A percentile compares a stretch with the other conserved stretches of the same genome.
Evolutionary conservation across 2,888 invertebrate genomes (phyloP).

Genomic region (Panopea generosa): DNA sequence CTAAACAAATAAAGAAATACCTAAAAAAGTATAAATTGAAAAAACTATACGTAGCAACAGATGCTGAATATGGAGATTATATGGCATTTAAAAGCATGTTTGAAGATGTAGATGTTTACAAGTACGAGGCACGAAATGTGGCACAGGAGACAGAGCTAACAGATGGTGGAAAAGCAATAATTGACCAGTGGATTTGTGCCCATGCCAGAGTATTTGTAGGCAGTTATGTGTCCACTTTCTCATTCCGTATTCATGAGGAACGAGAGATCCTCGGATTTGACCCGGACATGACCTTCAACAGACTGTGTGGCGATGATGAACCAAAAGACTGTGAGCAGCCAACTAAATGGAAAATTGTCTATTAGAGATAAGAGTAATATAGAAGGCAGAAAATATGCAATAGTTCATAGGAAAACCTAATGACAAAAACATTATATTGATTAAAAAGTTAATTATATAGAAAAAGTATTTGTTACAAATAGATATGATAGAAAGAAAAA

Average conservation of each 20-base stretch:
- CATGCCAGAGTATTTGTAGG: conserved; percentile 95
- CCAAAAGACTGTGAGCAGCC: conserved; percentile 90
- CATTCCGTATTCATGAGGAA: conserved; percentile 98
- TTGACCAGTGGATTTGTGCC: conserved; percentile 98
- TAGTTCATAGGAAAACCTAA: too few relatives aligned
- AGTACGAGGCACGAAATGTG: conserved; percentile 73
- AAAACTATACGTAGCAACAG: conserved; percentile 93
- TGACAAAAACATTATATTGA: too few relatives aligned
- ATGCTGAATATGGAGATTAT: conserved; percentile 88
- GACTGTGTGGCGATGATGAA: conserved; percentile 89
- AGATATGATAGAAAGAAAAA: too few relatives aligned
- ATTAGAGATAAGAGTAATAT: conserved; percentile 24
- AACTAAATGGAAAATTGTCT: conserved; percentile 89
- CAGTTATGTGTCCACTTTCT: conserved; percentile 97
- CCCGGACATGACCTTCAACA: conserved; percentile 93
- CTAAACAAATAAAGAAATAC: conserved; percentile 90
- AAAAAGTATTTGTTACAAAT: too few relatives aligned
- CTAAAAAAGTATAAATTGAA: conserved; percentile 87
- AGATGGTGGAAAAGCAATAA: conserved; percentile 95
- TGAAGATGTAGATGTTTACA: conserved; percentile 68
- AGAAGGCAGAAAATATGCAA: too few relatives aligned
- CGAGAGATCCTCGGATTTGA: conserved; percentile 96
- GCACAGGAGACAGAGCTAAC: conserved; percentile 85
- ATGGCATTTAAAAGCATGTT: conserved; percentile 86
- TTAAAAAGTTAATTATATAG: too few relatives aligned